Evolutionary conservation across 2,888 invertebrate genomes (phyloP).

Genomic region (Apomyelois bistriatella): DNA sequence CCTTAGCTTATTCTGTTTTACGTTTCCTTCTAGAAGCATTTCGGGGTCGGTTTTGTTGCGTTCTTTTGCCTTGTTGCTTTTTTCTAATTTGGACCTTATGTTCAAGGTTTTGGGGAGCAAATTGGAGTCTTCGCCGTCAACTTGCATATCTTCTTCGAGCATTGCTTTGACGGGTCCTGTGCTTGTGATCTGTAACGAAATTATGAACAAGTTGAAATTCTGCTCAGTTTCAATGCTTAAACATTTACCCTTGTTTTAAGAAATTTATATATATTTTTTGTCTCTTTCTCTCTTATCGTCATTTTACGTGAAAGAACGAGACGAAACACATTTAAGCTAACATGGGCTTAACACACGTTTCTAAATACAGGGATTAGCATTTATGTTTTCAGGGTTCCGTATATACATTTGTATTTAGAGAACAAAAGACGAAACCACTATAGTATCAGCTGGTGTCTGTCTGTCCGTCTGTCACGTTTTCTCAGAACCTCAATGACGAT

Average conservation of each 20-base stretch:
- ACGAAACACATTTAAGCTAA: no score
- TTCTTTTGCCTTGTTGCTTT: conserved; percentile 51
- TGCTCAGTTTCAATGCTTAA: not conserved
- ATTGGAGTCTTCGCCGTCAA: conserved; percentile 72
- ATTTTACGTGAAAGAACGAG: no score
- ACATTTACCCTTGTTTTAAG: not conserved
- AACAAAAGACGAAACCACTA: no score
- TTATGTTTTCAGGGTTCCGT: no score
- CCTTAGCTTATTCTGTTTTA: conserved; percentile 62
- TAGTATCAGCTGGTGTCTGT: no score
- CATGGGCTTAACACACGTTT: no score
- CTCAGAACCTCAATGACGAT: no score
- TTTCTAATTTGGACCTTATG: conserved; percentile 58
- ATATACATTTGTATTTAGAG: no score
- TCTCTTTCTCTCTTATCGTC: no score
- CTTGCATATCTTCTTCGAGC: conserved; percentile 69
- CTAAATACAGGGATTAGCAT: no score
- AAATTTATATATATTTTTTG: no score
- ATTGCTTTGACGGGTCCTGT: conserved; percentile 81
- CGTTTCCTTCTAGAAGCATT: conserved; percentile 85
- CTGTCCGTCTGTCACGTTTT: no score
- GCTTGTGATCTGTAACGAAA: conserved; percentile 77
- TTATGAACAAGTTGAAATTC: not conserved
- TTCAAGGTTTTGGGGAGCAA: conserved; percentile 61
- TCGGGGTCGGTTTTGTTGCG: conserved; percentile 80